Conservation (phyloP, 92 coral and sea anemone genomes). For the Umimayanthus chanpuru region DNA sequence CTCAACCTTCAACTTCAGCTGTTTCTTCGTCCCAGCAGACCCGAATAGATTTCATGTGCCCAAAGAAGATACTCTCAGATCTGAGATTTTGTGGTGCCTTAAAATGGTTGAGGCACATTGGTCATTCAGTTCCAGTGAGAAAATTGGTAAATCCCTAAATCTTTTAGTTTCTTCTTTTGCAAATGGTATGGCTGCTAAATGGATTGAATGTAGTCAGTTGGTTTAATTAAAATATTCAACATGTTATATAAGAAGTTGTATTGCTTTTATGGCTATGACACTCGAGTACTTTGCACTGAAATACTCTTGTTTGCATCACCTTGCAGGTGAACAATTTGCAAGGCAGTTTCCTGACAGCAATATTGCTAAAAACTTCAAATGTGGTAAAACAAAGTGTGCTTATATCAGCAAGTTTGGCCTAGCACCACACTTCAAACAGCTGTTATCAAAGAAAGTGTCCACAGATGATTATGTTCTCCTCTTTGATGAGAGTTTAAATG, state of each 20-base stretch:
- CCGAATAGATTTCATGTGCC: conserved; percentile 33
- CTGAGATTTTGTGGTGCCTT: conserved; percentile 44
- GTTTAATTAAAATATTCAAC: conserved; percentile 13
- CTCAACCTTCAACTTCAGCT: conserved; percentile 36
- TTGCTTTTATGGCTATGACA: conserved; percentile 20
- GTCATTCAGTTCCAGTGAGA: conserved; percentile 29
- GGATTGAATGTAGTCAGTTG: conserved; percentile 5
- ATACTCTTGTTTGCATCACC: conserved; percentile 13
- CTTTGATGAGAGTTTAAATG: conserved; percentile 56
- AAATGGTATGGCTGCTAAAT: conserved; percentile 2
- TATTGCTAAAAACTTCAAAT: conserved; percentile 42
- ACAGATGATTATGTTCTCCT: conserved; percentile 48
- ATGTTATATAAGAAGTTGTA: not conserved
- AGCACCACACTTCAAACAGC: conserved; percentile 42
- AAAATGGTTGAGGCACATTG: conserved; percentile 29
- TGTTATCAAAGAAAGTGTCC: conserved; percentile 46
- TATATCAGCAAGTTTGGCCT: conserved; percentile 41
- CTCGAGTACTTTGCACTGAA: conserved; percentile 13
- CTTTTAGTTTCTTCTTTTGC: conserved; percentile 19
- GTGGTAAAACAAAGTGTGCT: conserved; percentile 36
- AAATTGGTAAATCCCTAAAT: conserved; percentile 17
- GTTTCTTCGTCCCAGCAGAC: conserved; percentile 23
- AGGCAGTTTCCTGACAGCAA: conserved; percentile 34
- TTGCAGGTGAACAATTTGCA: conserved; percentile 41
- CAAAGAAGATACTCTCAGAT: conserved; percentile 44